A percentile compares a stretch with the other conserved stretches of the same genome.
These are phyloP conservation scores for Cyprinella venusta DNA, from an alignment of 2,797 vertebrate genomes.

Conservation along the genomic window DNA sequence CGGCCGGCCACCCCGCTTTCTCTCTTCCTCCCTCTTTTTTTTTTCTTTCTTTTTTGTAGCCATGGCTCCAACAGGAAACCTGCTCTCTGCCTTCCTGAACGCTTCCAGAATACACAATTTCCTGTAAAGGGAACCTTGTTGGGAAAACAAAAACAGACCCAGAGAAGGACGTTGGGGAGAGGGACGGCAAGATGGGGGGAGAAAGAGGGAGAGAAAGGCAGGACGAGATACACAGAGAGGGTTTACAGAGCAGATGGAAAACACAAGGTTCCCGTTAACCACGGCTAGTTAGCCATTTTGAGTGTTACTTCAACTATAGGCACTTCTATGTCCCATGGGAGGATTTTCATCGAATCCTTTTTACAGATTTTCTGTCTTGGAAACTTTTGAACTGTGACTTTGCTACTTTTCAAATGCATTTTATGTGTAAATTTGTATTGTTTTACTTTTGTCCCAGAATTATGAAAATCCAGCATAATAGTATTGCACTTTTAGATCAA, in stretches of 20 bases:
- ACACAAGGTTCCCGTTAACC: slow-evolving; percentile 57
- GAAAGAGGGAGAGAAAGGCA: slow-evolving; percentile 56
- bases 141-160: slow-evolving; percentile 82
- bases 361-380: neutral
- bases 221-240: slow-evolving; percentile 12
- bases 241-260: slow-evolving; percentile 7
- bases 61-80: slow-evolving; percentile 73
- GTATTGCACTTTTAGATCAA: neutral
- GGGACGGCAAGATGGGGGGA: slow-evolving; percentile 40
- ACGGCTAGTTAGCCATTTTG: slow-evolving; percentile 30
- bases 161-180: slow-evolving; percentile 78
- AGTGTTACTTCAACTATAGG: neutral
- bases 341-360: neutral
- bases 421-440: neutral
- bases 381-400: neutral
- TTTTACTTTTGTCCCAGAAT: neutral
- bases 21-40: slow-evolving; percentile 51
- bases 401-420: neutral
- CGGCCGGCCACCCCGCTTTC: slow-evolving; percentile 22
- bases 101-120: slow-evolving; percentile 83
- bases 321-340: neutral
- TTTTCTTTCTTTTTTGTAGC: slow-evolving; percentile 57
- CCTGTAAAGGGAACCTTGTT: slow-evolving; percentile 80
- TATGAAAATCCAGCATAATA: neutral
- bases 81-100: slow-evolving; percentile 79